Evolutionary conservation across 2,113 vertebrate species (phyloP).

Genomic region (Rissa tridactyla): DNA sequence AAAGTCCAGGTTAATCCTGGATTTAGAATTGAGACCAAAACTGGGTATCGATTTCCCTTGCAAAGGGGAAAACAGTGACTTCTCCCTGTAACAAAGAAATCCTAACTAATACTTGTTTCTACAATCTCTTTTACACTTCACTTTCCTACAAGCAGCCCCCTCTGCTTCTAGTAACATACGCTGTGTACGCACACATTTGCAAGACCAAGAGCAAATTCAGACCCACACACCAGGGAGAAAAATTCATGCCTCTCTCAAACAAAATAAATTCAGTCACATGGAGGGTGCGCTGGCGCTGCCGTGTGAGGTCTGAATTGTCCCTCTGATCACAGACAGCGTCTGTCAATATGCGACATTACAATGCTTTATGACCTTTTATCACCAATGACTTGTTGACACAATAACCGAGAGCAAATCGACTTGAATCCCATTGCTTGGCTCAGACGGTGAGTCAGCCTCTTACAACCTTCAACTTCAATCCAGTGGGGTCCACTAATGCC

Average conservation of each 20-base stretch:
- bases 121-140: too few relatives aligned
- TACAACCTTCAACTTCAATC: conserved; percentile 1
- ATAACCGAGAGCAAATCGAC: conserved; percentile 40
- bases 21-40: background rate
- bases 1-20: background rate
- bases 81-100: background rate
- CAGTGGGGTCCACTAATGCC: background rate
- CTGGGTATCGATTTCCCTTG: background rate
- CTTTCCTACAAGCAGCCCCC: background rate
- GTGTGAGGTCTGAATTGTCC: background rate
- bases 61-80: background rate
- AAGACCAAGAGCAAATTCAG: background rate
- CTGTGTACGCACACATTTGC: background rate
- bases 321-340: background rate
- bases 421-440: conserved; percentile 34
- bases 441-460: conserved; percentile 46
- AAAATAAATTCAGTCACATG: background rate
- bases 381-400: conserved; percentile 54
- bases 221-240: background rate
- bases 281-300: background rate
- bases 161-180: fast-evolving
- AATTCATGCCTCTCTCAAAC: background rate
- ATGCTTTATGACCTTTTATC: conserved; percentile 62
- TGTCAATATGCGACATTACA: background rate
- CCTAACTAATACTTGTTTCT: background rate